Base-by-base conservation (phyloP, 2,888 invertebrate genomes). In the Phania funesta region DNA sequence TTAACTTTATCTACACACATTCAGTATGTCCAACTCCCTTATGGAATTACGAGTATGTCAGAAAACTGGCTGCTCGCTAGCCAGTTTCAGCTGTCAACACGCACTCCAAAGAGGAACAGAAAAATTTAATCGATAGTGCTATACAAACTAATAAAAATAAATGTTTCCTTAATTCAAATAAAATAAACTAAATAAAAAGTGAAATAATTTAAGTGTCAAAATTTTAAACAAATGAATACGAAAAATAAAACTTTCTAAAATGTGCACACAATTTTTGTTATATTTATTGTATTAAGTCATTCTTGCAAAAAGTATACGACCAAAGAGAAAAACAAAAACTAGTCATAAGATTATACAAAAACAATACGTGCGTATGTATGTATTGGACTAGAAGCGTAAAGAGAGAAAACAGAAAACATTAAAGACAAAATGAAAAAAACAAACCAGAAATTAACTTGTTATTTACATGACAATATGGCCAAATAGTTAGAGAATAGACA, bases 261-360 rank as follows among this genome's bases (percentile, higher is more conserved):
- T n/a, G n/a, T n/a, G n/a, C n/a, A 13, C 35, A 38, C 4, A 38
- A 50, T 7, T 60, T 58, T 24, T 46, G 20, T 32, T 71, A 50
- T 48, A 41, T 35, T 54, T 35, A 67, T 54, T 52, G 22, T 41
- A 20, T 22, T 5, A 4, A 38, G n/a, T 60, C 3, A 38, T 44
- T 52, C 5, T 48, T 35, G 6, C 46, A 78, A 16, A 16, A 32
- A 35, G 38, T 24, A 18, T 44, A 79, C 50, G 58, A n/a, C n/a
- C 22, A 13, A 60, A 70, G 9, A 16, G 1, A 26, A 74, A 64
- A 62, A n/a, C 24, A 32, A 62, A 50, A 65, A 67, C 56, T 58
- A 83, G 80, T 83, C 81, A 84, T 81, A 83, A 83, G 83, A 83
- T 83, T 71, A 38, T 20, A 44, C 0, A 38, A 54, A 62, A 62